Percentiles rank a stretch among this genome's conserved stretches.
phyloP scores from a whole-genome alignment of 2,113 vertebrate genomes.

The Campylomormyrus numenius region DNA sequence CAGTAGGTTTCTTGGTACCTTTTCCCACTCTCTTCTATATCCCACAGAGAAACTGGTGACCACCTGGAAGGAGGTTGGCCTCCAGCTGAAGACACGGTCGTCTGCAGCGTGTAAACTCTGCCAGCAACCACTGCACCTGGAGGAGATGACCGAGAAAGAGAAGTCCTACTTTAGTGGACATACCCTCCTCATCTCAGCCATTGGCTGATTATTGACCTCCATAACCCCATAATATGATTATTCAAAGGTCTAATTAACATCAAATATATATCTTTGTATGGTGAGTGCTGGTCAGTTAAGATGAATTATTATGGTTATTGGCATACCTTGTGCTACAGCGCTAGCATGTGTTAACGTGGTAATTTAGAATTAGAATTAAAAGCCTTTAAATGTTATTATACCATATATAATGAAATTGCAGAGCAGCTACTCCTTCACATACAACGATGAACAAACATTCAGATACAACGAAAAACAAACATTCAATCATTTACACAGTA shows the following conservation, averaged over 20 bases:
- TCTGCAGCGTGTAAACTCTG: constrained; percentile 90
- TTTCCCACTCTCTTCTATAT: not conserved
- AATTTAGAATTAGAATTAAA: not conserved
- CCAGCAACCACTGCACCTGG: constrained; percentile 83
- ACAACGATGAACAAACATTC: no score
- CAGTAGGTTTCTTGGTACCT: not conserved
- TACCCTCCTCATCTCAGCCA: constrained; percentile 77
- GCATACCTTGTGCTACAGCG: not conserved
- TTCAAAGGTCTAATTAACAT: not conserved
- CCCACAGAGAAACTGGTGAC: constrained; percentile 74
- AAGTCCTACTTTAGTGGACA: constrained; percentile 85
- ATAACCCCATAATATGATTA: not conserved
- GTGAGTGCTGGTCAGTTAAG: not conserved
- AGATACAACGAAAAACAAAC: no score
- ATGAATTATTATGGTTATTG: not conserved
- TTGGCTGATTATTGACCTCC: constrained; percentile 60
- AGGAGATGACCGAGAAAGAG: constrained; percentile 87
- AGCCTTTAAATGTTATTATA: no score
- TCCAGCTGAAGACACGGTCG: constrained; percentile 78
- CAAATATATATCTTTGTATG: not conserved
- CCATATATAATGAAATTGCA: no score
- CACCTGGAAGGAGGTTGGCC: constrained; percentile 78
- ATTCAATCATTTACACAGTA: no score
- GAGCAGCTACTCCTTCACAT: no score
- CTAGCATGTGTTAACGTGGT: not conserved